A percentile compares a stretch with the other conserved stretches of the same genome.
phyloP scores from a whole-genome alignment of 1,140 invertebrate genomes.

The Helicoverpa armigera region DNA sequence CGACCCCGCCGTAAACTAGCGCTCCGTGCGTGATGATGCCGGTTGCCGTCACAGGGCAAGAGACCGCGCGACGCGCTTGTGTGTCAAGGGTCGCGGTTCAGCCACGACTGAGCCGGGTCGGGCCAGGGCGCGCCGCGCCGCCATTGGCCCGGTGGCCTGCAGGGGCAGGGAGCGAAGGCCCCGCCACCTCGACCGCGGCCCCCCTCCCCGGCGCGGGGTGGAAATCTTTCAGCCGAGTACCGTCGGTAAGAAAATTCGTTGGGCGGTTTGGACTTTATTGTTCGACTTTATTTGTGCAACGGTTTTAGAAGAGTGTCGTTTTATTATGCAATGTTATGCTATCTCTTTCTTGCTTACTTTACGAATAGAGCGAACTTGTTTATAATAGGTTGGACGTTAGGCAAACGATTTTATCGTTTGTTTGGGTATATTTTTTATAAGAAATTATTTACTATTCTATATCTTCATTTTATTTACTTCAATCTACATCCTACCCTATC shows the following conservation, averaged over 20 bases:
- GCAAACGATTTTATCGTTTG: conserved; percentile 13
- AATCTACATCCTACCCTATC: neutral
- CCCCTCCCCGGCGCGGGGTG: conserved; percentile 66
- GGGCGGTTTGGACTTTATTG: conserved; percentile 27
- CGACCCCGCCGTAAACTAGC: conserved; percentile 84
- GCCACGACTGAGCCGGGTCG: conserved; percentile 84
- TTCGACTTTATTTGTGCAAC: neutral
- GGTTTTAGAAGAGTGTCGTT: conserved; percentile 47
- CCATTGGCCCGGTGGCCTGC: conserved; percentile 84
- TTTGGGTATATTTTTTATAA: conserved; percentile 12
- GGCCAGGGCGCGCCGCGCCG: conserved; percentile 79
- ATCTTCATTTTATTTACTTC: neutral
- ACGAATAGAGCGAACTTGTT: conserved; percentile 39
- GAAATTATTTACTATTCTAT: neutral
- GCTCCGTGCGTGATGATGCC: conserved; percentile 86
- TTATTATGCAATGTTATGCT: conserved; percentile 28
- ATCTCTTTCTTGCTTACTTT: conserved; percentile 21
- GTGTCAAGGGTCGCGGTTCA: conserved; percentile 84
- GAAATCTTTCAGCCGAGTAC: conserved; percentile 80
- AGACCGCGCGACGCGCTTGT: conserved; percentile 76
- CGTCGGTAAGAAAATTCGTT: conserved; percentile 75
- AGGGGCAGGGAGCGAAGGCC: conserved; percentile 83
- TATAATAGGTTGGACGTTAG: conserved; percentile 21
- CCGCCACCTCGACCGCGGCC: conserved; percentile 81
- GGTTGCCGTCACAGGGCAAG: conserved; percentile 71